phyloP scores from a whole-genome alignment of 2,113 vertebrate genomes.

The Neotoma lepida region DNA sequence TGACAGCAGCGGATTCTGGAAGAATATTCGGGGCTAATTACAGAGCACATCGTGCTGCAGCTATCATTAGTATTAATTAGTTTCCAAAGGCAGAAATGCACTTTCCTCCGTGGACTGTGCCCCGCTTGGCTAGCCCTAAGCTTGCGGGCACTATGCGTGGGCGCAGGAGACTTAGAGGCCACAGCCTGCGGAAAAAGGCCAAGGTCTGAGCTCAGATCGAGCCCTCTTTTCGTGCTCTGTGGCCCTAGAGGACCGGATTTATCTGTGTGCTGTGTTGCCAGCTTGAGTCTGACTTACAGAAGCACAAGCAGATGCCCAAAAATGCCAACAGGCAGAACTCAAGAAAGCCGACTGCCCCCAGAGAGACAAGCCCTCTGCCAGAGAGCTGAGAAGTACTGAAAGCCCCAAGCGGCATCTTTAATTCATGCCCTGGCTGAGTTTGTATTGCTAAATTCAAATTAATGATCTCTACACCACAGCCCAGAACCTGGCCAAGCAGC shows the following conservation, averaged over 20 bases:
- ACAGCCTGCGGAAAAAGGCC: not conserved
- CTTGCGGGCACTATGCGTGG: fast-evolving
- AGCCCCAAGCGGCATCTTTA: constrained; percentile 73
- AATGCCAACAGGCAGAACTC: not conserved
- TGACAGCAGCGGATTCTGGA: not conserved
- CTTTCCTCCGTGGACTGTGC: not conserved
- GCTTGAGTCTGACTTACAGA: not conserved
- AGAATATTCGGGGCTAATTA: not conserved
- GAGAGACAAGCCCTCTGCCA: not conserved
- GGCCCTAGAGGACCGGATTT: not conserved
- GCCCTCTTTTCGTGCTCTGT: not conserved
- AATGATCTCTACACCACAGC: not conserved
- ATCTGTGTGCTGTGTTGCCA: not conserved
- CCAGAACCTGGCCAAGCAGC: not conserved
- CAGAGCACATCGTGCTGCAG: not conserved
- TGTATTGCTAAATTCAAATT: constrained; percentile 55
- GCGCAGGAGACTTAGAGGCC: not conserved
- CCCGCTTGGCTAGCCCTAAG: not conserved
- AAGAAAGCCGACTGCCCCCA: not conserved
- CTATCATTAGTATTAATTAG: constrained; percentile 48
- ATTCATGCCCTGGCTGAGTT: constrained; percentile 25
- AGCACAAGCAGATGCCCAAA: not conserved
- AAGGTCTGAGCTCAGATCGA: fast-evolving
- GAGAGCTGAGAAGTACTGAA: not conserved
- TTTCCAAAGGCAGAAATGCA: constrained; percentile 23